A percentile compares a stretch with the other conserved stretches of the same genome.
Conservation (phyloP, 2,113 vertebrate species). For the Apeltes quadracus region DNA sequence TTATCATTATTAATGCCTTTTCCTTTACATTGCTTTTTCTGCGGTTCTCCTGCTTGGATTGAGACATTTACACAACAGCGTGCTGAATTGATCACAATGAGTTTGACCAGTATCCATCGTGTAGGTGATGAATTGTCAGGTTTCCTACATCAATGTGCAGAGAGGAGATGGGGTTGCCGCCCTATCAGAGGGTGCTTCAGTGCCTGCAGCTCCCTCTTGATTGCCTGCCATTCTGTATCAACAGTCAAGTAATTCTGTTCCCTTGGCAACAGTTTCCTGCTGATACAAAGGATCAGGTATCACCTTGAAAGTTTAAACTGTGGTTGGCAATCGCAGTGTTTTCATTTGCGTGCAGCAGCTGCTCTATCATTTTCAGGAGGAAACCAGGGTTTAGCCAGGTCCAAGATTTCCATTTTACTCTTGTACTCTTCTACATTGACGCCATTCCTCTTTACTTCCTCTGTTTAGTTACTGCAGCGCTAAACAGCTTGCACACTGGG, state of each 20-base stretch:
- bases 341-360: conserved; percentile 58
- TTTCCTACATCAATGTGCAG: conserved; percentile 44
- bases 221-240: conserved; percentile 80
- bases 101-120: conserved; percentile 41
- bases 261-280: conserved; percentile 77
- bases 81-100: conserved; percentile 12
- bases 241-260: conserved; percentile 77
- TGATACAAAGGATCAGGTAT: conserved; percentile 75
- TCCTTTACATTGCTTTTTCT: conserved; percentile 43
- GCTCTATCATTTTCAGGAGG: conserved; percentile 41
- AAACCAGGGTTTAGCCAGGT: conserved; percentile 38
- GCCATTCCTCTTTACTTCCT: conserved; percentile 27
- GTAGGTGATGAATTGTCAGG: conserved; percentile 56
- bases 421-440: conserved; percentile 17
- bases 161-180: conserved; percentile 53
- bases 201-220: conserved; percentile 71
- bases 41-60: conserved; percentile 20
- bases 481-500: not conserved
- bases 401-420: conserved; percentile 25
- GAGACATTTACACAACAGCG: conserved; percentile 33
- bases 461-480: conserved; percentile 11
- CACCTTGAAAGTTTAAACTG: conserved; percentile 76
- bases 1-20: conserved; percentile 60
- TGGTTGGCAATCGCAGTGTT: conserved; percentile 52
- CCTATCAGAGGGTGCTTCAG: conserved; percentile 63